Evolutionary conservation across 2,797 vertebrate genomes (phyloP), one percentile per base, ranked within the genome.

Genomic region (Lagorchestes hirsutus): DNA sequence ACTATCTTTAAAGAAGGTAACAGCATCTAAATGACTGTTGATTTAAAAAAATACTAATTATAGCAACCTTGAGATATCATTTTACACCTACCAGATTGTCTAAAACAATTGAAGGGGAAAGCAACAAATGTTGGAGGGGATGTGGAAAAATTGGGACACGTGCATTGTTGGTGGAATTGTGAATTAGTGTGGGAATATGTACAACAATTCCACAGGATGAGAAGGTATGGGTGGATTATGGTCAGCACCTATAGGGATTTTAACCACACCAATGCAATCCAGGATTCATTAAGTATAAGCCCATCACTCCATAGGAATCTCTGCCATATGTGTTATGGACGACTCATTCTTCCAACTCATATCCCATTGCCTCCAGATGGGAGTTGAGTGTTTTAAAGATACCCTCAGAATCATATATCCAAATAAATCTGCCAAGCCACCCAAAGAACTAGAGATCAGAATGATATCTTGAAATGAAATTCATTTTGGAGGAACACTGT

Each of bases 381-480:
- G 22, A 87, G 22, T 4, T 50, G 9, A 90, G 87, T 95, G 92
- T 93, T 95, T 31, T 52, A 54, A 57, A 52, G 55, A 34, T 2
- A 82, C 4, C 0, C 18, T 96, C 27, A 92, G 29, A 9, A 55
- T 97, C 52, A 55, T 95, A 97, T 96, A 96, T 93, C 90, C 93
- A 93, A 94, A 93, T 87, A 40, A 96, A 96, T 67, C 90, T 46
- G 40, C 95, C 93, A 97, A 90, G 12, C 95, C 56, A 93, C 91
- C 67, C 94, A 97, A 95, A 95, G 46, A 74, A 82, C 52, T 94
- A 92, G 90, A 95, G 27, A 93, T 59, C 93, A 87, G 56, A 97
- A 96, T 93, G 6, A 93, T 91, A 12, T 95, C 96, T 95, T 90
- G 90, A 97, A 95, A 95, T 96, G 54, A 97, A 54, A 94, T 94